These are phyloP conservation scores for Corythoichthys intestinalis DNA, from an alignment of 2,113 vertebrate species.

Conservation along the genomic window DNA sequence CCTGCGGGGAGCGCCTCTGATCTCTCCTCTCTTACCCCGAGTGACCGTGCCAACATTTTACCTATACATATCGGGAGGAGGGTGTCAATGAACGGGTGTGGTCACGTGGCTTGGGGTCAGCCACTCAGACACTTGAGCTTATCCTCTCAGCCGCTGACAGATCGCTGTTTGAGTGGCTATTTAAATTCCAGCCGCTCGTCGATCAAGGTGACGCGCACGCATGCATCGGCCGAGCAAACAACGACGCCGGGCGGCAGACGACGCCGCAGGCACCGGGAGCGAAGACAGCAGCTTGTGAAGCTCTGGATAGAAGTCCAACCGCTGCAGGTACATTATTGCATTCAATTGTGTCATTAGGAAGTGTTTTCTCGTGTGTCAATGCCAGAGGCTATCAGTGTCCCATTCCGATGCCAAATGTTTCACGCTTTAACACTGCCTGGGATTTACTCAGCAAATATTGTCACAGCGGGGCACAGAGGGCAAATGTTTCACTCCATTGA, in stretches of 20 bases:
- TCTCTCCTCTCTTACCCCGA: conserved; percentile 64
- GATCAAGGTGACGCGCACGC: conserved; percentile 81
- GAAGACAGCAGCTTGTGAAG: neutral
- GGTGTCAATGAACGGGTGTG: conserved; percentile 80
- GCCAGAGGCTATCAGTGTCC: conserved; percentile 51
- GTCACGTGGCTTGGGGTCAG: conserved; percentile 79
- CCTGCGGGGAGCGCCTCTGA: conserved; percentile 74
- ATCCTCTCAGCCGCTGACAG: conserved; percentile 80
- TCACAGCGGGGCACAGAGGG: conserved; percentile 37
- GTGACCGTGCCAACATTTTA: conserved; percentile 89
- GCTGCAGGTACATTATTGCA: neutral
- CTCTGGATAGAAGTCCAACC: neutral
- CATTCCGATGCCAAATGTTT: conserved; percentile 50
- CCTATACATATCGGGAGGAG: conserved; percentile 74
- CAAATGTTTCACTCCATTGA: conserved; percentile 16
- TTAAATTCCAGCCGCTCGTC: conserved; percentile 91
- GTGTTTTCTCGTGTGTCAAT: conserved; percentile 1
- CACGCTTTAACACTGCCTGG: conserved; percentile 47
- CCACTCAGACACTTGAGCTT: conserved; percentile 88
- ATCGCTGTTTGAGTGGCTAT: conserved; percentile 86
- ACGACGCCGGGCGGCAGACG: conserved; percentile 59
- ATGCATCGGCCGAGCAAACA: conserved; percentile 72
- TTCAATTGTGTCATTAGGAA: neutral
- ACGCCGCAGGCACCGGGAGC: conserved; percentile 51
- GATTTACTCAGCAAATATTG: conserved; percentile 57